A percentile compares a stretch with the other conserved stretches of the same genome.
Evolutionary conservation across 2,797 vertebrate genomes (phyloP).

Genomic region (Smutsia temminckii): DNA sequence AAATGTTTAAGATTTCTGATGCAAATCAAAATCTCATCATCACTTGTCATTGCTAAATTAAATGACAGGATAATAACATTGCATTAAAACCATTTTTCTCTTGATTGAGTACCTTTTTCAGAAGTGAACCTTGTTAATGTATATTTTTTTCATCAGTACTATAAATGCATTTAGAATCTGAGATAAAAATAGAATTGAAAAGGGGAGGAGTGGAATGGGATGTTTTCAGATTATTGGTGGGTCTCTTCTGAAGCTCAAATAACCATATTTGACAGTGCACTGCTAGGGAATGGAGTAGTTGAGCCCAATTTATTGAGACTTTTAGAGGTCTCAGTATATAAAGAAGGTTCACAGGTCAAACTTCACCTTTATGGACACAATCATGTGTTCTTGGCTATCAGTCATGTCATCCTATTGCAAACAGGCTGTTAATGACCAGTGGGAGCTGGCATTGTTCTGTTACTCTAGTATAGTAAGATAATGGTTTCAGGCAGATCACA

Average conservation of each 20-base stretch:
- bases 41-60: constrained; percentile 82
- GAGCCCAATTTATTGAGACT: constrained; percentile 65
- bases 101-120: constrained; percentile 79
- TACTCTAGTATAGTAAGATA: not conserved
- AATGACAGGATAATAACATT: constrained; percentile 80
- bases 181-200: constrained; percentile 77
- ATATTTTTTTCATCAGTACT: constrained; percentile 71
- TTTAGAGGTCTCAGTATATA: constrained; percentile 52
- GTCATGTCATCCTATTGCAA: not conserved
- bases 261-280: constrained; percentile 69
- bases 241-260: constrained; percentile 62
- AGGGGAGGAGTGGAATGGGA: constrained; percentile 61
- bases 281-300: constrained; percentile 53
- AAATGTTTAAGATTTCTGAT: constrained; percentile 84
- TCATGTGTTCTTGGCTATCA: constrained; percentile 49
- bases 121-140: constrained; percentile 74
- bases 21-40: constrained; percentile 83
- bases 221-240: constrained; percentile 64
- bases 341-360: constrained; percentile 50
- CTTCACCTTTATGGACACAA: constrained; percentile 61
- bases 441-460: not conserved
- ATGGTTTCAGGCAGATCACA: not conserved
- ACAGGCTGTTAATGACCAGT: constrained; percentile 41
- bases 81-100: constrained; percentile 76
- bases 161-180: constrained; percentile 70